Evolutionary conservation across 2,113 vertebrate genomes (phyloP), one percentile per base, ranked within the genome.

Genomic region (Motacilla alba): DNA sequence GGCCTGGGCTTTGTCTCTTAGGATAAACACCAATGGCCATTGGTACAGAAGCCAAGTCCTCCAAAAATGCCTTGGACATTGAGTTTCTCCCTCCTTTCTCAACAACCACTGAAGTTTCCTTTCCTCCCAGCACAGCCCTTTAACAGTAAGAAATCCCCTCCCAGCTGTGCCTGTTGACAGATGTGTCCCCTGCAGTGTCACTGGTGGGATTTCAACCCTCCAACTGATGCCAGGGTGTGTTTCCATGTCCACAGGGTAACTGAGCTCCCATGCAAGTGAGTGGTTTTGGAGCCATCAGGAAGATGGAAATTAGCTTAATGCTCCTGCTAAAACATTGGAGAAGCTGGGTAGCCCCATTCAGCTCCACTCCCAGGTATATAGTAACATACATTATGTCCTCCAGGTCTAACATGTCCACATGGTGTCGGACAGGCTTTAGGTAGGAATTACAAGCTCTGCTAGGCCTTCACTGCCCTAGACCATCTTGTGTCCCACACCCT

Each of bases 151-250:
- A 53, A 83, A n/a, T 20, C 15, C 26, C 4, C 8, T 70, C 30
- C 33, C 22, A 67, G 12, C 9, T 33, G 5, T 82, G 41, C 6
- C 30, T 39, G 11, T 26, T 39, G 23, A n/a, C 14, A 63, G 28
- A 39, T 22, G 7, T 24, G 12, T 66, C 22, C 18, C 30, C 18
- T 47, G 26, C 2, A 4, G 24, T 1, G 0, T 21, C 46, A 41
- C 28, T 63, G 23, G 3, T 43, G 47, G 35, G 9, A 27, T 85
- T 30, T 14, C 7, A 87, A 37, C 18, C 15, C 24, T 89, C 30
- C 41, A 56, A 10, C 5, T 87, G 47, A 79, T 26, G 19, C 10
- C 31, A 82, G 56, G 12, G 44, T 17, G 1, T 28, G 33, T 43
- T 47, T 43, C 39, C 18, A n/a, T 35, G 30, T 39, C 35, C 35